Base-by-base conservation (phyloP, 92 coral and sea anemone genomes). In the Anthopleura xanthogrammica region DNA sequence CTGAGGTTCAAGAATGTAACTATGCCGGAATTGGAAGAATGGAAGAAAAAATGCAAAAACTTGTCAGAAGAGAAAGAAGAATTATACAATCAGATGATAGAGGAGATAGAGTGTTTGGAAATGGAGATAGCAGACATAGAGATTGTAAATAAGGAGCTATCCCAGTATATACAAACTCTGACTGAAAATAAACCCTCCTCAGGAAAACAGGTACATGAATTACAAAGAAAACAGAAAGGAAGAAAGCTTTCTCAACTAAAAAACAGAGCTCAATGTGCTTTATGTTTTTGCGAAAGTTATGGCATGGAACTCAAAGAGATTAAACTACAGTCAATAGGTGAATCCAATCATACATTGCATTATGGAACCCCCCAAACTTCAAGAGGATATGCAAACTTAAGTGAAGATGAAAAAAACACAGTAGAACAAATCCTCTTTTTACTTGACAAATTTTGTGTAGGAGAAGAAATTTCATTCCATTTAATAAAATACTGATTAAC, bases 201-300 rank as follows among this genome's bases (percentile, higher is more conserved):
- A 48, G 93, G 86, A 1, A 90, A 80, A 90, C 83, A 87, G 77
- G 12, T 79, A 7, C 80, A 41, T 75, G 85, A 90, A 41, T 50
- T 82, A 19, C 85, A 87, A 1, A 52, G 72, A n/a, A 82, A 81
- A 78, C 89, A 86, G 64, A 29, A 57, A 56, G 88, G 83, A 77
- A 86, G 90, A 42, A 83, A 84, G 76, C 86, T 90, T 0, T 23
- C 7, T 2, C 84, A 73, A 52, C 87, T 87, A 1, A 78, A 87
- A 83, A 87, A 84, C 82, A 78, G 75, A 43, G 91, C 89, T 7
- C 90, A 90, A 74, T 90, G 93, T 87, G 90, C 90, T 19, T 40
- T 90, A 39, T 87, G 89, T 91, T 90, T 90, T 58, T 87, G 90
- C 42, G 79, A 85, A 43, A 90, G 88, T 80, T 87, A 14, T 84